These are phyloP conservation scores for Microcaecilia unicolor DNA, from an alignment of 2,797 vertebrate genomes.

Conservation along the genomic window DNA sequence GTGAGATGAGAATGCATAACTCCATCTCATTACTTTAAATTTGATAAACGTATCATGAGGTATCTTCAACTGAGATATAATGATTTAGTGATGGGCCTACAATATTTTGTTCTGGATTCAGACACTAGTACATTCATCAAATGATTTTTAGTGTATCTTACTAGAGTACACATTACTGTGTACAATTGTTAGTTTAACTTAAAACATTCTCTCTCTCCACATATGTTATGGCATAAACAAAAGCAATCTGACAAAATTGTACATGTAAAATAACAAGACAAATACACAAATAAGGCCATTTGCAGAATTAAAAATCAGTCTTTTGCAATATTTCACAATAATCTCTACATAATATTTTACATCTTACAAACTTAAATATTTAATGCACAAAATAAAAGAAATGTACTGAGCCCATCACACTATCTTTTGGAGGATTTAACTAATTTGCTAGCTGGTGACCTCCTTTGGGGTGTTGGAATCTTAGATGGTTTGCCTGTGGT, in stretches of 20 bases:
- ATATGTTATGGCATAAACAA: conserved; percentile 63
- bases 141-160: conserved; percentile 57
- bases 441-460: conserved; percentile 76
- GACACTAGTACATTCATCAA: conserved; percentile 81
- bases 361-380: conserved; percentile 86
- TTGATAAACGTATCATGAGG: conserved; percentile 69
- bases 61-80: conserved; percentile 68
- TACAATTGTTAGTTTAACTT: conserved; percentile 70
- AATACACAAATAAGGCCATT: conserved; percentile 88
- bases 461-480: conserved; percentile 90
- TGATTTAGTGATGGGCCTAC: conserved; percentile 52
- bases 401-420: conserved; percentile 47
- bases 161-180: conserved; percentile 63
- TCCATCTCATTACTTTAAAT: conserved; percentile 73
- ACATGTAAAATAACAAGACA: conserved; percentile 91
- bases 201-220: conserved; percentile 59
- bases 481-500: conserved; percentile 82
- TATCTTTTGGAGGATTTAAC: conserved; percentile 92
- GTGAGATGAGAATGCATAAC: conserved; percentile 24
- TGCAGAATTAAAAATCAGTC: conserved; percentile 78
- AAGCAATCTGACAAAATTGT: conserved; percentile 65
- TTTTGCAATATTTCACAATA: conserved; percentile 82
- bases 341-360: conserved; percentile 95
- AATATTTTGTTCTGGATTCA: conserved; percentile 51
- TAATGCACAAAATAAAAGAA: conserved; percentile 58